phyloP scores from a whole-genome alignment of 1,140 invertebrate genomes.

The Zaprionus lachaisei region DNA sequence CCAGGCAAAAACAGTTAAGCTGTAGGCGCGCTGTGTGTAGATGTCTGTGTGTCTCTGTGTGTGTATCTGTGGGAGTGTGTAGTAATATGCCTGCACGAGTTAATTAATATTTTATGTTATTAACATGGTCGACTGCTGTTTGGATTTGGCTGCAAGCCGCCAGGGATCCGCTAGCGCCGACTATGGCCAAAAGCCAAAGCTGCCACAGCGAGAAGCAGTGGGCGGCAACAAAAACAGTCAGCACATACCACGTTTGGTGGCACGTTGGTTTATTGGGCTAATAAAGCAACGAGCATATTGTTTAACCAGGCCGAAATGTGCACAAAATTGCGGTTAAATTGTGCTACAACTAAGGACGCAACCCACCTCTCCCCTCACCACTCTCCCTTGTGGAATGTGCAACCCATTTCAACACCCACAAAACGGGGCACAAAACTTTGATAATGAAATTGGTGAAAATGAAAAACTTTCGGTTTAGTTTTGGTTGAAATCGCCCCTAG shows the following conservation, averaged over 20 bases:
- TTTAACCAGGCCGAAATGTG: constrained; percentile 75
- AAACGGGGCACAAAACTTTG: constrained; percentile 36
- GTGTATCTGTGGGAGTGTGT: constrained; percentile 19
- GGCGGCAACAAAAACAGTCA: background rate
- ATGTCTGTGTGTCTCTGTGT: background rate
- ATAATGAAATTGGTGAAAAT: constrained; percentile 49
- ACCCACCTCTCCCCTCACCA: too few relatives aligned
- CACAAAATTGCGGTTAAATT: constrained; percentile 62
- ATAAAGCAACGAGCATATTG: constrained; percentile 65
- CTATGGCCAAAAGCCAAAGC: constrained; percentile 20
- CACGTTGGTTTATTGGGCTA: constrained; percentile 64
- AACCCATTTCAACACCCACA: constrained; percentile 31
- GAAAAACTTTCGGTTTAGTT: constrained; percentile 41
- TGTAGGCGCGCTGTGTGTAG: constrained; percentile 1
- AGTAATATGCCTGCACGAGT: constrained; percentile 50
- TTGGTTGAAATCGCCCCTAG: background rate
- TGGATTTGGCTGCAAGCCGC: constrained; percentile 30
- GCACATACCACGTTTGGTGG: background rate
- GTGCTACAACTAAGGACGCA: constrained; percentile 26
- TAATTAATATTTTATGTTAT: constrained; percentile 83
- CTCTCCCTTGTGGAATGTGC: background rate
- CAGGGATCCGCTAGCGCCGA: constrained; percentile 5
- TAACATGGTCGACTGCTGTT: constrained; percentile 58
- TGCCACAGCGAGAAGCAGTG: background rate
- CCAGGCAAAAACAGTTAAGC: constrained; percentile 24